A percentile compares a stretch with the other conserved stretches of the same genome.
Conservation (phyloP, 2,797 vertebrate species). For the Xenopus petersii region DNA sequence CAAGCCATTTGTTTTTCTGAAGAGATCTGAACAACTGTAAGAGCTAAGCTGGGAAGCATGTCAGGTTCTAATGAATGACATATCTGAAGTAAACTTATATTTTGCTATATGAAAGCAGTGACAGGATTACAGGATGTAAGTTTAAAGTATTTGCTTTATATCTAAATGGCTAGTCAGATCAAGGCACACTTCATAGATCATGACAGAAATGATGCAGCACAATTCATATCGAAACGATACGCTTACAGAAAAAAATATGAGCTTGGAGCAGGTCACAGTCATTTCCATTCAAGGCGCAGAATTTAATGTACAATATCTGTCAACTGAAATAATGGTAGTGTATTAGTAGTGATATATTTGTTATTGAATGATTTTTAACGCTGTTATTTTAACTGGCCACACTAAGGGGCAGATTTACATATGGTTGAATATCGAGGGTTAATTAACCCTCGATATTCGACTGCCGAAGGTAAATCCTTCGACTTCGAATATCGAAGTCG, state of each 20-base stretch:
- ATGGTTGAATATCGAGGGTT: too few relatives aligned
- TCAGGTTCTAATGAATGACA: conserved; percentile 1
- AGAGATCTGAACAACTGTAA: conserved; percentile 20
- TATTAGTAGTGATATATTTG: too few relatives aligned
- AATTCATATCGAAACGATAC: neutral
- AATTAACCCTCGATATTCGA: too few relatives aligned
- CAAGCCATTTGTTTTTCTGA: conserved; percentile 36
- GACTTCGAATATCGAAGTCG: too few relatives aligned
- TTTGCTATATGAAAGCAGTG: neutral
- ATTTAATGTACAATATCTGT: neutral
- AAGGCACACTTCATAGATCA: neutral
- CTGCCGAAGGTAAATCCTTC: too few relatives aligned
- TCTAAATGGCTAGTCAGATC: neutral
- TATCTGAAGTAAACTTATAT: conserved; percentile 2
- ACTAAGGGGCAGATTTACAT: too few relatives aligned
- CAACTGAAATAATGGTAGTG: neutral
- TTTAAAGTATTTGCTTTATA: neutral
- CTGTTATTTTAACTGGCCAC: too few relatives aligned
- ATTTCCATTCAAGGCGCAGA: neutral
- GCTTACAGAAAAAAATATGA: neutral
- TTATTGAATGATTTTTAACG: too few relatives aligned
- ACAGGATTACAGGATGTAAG: neutral
- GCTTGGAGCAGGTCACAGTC: neutral
- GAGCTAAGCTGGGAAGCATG: neutral
- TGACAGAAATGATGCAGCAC: neutral